Evolutionary conservation across 1,140 invertebrate genomes (phyloP).

Genomic region (Cyclargus thomasi): DNA sequence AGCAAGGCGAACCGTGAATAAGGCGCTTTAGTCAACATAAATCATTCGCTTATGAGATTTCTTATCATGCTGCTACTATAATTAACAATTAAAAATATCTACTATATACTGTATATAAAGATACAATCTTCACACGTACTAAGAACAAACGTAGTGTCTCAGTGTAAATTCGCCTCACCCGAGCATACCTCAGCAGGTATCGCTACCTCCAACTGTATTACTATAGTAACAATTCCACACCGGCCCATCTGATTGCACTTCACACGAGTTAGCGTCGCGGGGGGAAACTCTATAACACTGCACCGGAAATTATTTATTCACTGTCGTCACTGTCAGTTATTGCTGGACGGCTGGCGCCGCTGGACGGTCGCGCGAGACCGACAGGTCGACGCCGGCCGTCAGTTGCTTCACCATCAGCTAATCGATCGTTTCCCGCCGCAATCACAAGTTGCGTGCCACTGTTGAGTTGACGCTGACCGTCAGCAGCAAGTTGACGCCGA

Average conservation of each 20-base stretch:
- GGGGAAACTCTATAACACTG: not conserved
- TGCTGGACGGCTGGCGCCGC: constrained; percentile 22
- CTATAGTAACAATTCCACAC: not conserved
- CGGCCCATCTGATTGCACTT: not conserved
- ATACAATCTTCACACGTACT: not conserved
- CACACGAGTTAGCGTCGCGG: constrained; percentile 16
- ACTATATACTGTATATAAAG: not conserved
- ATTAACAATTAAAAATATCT: not conserved
- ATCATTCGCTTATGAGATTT: not conserved
- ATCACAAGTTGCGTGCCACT: not conserved
- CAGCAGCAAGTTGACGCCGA: not conserved
- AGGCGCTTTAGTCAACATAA: not conserved
- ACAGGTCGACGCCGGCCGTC: too few species aligned
- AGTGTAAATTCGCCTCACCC: not conserved
- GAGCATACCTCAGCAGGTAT: not conserved
- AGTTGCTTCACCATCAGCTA: not conserved
- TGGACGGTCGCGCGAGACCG: not conserved
- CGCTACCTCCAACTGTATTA: not conserved
- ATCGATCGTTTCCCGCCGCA: not conserved
- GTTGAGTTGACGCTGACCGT: too few species aligned
- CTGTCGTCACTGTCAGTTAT: constrained; percentile 37
- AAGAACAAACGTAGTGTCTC: not conserved
- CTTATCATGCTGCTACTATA: not conserved
- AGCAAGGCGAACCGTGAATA: too few species aligned
- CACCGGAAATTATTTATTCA: constrained; percentile 29